A percentile compares a stretch with the other conserved stretches of the same genome.
These are phyloP conservation scores for Plemyria rubiginata DNA, from an alignment of 2,888 invertebrate genomes.

Conservation along the genomic window DNA sequence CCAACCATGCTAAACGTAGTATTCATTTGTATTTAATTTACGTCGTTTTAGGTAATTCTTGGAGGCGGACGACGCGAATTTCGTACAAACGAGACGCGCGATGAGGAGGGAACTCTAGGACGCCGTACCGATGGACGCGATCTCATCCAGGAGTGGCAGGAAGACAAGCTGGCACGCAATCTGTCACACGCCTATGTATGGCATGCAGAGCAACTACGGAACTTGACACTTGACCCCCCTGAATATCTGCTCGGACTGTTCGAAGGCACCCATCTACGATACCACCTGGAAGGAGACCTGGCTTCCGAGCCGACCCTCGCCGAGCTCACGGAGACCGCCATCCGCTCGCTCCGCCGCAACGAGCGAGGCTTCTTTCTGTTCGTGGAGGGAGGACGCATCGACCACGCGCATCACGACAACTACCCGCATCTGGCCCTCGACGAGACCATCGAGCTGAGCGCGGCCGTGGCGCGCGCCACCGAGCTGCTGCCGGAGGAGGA, in stretches of 20 bases:
- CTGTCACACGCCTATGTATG: slow-evolving; percentile 79
- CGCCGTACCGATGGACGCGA: slow-evolving; percentile 85
- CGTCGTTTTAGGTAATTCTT: slow-evolving; percentile 80
- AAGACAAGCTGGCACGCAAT: slow-evolving; percentile 64
- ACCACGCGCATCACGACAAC: slow-evolving; percentile 87
- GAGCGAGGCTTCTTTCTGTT: slow-evolving; percentile 89
- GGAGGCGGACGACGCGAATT: slow-evolving; percentile 90
- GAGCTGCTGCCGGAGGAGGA: slow-evolving; percentile 73
- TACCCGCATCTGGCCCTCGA: slow-evolving; percentile 85
- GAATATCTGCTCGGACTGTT: slow-evolving; percentile 87
- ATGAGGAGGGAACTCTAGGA: slow-evolving; percentile 77
- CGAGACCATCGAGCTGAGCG: slow-evolving; percentile 87
- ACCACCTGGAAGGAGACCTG: slow-evolving; percentile 87
- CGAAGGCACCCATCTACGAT: slow-evolving; percentile 85
- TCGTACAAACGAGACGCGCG: slow-evolving; percentile 76
- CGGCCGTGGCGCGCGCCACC: slow-evolving; percentile 80
- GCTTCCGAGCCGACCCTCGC: slow-evolving; percentile 87
- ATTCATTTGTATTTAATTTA: background rate
- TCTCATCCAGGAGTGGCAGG: slow-evolving; percentile 87
- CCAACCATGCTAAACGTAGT: too few species aligned
- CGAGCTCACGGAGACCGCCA: slow-evolving; percentile 83
- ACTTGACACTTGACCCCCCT: slow-evolving; percentile 71
- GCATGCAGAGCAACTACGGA: slow-evolving; percentile 58
- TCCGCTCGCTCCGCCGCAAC: slow-evolving; percentile 86
- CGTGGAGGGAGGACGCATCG: slow-evolving; percentile 88